Percentiles rank a stretch among this genome's conserved stretches.
phyloP scores from a whole-genome alignment of 2,113 vertebrate species.

The Saguinus midas region DNA sequence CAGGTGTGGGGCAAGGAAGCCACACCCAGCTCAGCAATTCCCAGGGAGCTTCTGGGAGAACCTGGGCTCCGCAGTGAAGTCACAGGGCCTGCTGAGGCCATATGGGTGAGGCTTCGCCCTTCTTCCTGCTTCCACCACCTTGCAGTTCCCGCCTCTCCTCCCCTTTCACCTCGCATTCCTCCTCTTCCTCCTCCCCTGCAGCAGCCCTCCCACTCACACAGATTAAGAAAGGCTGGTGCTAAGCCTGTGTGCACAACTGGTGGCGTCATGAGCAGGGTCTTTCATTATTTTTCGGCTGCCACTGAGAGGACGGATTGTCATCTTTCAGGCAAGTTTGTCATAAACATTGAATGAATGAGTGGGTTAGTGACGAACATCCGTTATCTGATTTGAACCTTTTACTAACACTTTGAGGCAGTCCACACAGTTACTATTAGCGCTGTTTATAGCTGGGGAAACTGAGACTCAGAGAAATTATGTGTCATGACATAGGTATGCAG shows the following conservation, averaged over 20 bases:
- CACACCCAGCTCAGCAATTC: not conserved
- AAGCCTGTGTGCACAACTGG: not conserved
- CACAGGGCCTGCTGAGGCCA: not conserved
- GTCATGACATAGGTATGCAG: not conserved
- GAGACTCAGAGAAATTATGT: not conserved
- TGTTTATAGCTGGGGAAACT: slow-evolving; percentile 24
- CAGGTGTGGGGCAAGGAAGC: not conserved
- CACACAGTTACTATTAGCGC: not conserved
- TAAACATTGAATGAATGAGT: not conserved
- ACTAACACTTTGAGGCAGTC: not conserved
- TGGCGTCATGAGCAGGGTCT: not conserved
- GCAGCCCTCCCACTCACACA: not conserved
- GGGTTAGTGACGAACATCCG: not conserved
- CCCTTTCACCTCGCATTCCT: too few relatives aligned
- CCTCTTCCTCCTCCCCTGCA: not conserved
- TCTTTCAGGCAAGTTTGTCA: not conserved
- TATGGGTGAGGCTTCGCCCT: fast-evolving
- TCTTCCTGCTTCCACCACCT: not conserved
- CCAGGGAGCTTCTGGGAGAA: not conserved
- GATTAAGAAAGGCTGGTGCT: not conserved
- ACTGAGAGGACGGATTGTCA: not conserved
- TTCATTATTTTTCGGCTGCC: not conserved
- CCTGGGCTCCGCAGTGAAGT: not conserved
- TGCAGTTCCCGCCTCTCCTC: too few relatives aligned
- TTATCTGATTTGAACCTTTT: not conserved